Conservation (phyloP, 2,888 invertebrate genomes). For the Pardosa pseudoannulata region DNA sequence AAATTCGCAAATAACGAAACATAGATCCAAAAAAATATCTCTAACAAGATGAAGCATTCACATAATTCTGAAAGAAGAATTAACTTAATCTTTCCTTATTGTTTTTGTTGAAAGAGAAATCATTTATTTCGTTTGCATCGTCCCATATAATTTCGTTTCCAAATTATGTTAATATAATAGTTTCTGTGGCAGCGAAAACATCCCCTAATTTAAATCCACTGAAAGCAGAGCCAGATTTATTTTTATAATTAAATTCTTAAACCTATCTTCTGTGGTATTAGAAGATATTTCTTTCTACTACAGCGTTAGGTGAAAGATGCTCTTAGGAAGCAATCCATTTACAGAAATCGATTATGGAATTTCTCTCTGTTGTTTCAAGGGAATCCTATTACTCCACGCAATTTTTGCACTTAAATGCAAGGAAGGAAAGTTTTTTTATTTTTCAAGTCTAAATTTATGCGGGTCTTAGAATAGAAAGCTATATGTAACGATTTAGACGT, state of each 20-base stretch:
- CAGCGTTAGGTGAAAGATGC: background rate
- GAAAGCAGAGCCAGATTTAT: background rate
- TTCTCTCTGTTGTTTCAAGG: no score
- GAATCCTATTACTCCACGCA: no score
- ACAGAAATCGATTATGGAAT: background rate
- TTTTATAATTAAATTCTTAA: constrained; percentile 42
- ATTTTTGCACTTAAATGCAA: no score
- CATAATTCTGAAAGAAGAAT: background rate
- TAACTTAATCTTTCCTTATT: background rate
- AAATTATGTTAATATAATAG: background rate
- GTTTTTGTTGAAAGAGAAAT: background rate
- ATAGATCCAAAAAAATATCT: no score
- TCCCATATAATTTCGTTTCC: background rate
- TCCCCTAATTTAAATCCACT: background rate
- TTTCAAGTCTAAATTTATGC: no score
- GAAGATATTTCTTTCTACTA: no score
- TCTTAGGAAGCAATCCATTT: background rate
- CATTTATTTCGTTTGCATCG: background rate
- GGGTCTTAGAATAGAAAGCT: no score
- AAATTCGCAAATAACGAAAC: no score
- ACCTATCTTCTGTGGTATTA: background rate
- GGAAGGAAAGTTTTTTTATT: no score
- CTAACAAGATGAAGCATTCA: no score
- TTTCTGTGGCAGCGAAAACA: background rate
- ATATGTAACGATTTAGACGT: no score